Percentiles rank a stretch among this genome's conserved stretches.
phyloP scores from a whole-genome alignment of 23 tunicate species.

The Styela plicata region DNA sequence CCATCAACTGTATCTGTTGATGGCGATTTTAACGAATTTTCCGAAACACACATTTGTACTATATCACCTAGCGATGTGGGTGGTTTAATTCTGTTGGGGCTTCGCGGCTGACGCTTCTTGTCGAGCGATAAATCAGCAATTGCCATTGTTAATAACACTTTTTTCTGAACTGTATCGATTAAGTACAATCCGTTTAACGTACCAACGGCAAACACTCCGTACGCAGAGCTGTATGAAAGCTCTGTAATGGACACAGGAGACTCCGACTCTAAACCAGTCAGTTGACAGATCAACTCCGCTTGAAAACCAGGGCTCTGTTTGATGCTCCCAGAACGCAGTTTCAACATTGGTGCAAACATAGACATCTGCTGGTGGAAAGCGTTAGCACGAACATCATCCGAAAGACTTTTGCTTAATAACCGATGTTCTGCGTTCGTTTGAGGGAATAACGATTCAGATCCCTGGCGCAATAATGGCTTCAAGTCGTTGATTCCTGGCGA shows the following conservation, averaged over 20 bases:
- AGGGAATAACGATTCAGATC: constrained; percentile 6
- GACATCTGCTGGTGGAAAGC: constrained; percentile 11
- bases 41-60: constrained; percentile 26
- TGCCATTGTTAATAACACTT: constrained; percentile 39
- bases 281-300: constrained; percentile 45
- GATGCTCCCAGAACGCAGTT: constrained; percentile 26
- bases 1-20: constrained; percentile 12
- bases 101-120: constrained; percentile 36
- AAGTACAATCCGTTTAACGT: constrained; percentile 37
- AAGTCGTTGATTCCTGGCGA: background rate
- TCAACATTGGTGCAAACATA: constrained; percentile 27
- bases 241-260: constrained; percentile 31
- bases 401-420: constrained; percentile 5
- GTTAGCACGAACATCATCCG: constrained; percentile 1
- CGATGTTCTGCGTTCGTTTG: background rate
- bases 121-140: constrained; percentile 34
- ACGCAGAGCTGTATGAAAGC: constrained; percentile 24
- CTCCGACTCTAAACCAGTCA: constrained; percentile 23
- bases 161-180: constrained; percentile 46
- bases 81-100: constrained; percentile 43
- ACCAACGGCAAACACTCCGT: constrained; percentile 49
- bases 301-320: constrained; percentile 75
- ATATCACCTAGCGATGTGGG: constrained; percentile 31
- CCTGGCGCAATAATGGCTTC: constrained; percentile 22
- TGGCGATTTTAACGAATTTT: constrained; percentile 39